Percentiles rank a stretch among this genome's conserved stretches.
phyloP scores from a whole-genome alignment of 2,113 vertebrate species.

The Myocastor coypus region DNA sequence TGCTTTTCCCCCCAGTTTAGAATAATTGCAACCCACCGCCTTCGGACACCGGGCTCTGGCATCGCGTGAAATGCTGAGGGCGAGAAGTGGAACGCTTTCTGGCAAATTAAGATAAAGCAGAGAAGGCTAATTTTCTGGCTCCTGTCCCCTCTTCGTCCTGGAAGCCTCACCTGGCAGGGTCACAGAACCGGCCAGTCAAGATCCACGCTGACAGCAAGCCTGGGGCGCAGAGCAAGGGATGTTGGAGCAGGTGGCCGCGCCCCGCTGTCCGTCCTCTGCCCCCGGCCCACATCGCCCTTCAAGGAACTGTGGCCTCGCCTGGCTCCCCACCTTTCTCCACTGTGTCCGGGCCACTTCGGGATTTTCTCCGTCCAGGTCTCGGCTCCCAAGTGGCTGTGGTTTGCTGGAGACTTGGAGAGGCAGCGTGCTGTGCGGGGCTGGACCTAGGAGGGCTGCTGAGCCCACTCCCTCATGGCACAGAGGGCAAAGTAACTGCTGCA shows the following conservation, averaged over 20 bases:
- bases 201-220: neutral
- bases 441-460: rapidly evolving
- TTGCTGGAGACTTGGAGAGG: neutral
- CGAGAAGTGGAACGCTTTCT: neutral
- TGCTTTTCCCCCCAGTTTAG: constrained; percentile 33
- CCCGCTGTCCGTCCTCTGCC: rapidly evolving
- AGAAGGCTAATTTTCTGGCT: constrained; percentile 63
- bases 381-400: neutral
- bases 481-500: rapidly evolving
- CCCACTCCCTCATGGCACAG: rapidly evolving
- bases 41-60: constrained; percentile 2
- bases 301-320: rapidly evolving
- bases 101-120: constrained; percentile 44
- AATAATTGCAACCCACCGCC: neutral
- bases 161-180: neutral
- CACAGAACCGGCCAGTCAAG: neutral
- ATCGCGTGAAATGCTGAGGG: neutral
- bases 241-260: rapidly evolving
- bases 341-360: neutral
- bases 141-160: neutral
- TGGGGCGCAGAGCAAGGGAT: rapidly evolving
- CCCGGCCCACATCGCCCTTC: rapidly evolving
- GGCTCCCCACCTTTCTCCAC: rapidly evolving
- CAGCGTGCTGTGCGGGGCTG: rapidly evolving
- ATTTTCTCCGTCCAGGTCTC: neutral